Base-by-base conservation (phyloP, 2,888 invertebrate species). In the Coelopa pilipes region DNA sequence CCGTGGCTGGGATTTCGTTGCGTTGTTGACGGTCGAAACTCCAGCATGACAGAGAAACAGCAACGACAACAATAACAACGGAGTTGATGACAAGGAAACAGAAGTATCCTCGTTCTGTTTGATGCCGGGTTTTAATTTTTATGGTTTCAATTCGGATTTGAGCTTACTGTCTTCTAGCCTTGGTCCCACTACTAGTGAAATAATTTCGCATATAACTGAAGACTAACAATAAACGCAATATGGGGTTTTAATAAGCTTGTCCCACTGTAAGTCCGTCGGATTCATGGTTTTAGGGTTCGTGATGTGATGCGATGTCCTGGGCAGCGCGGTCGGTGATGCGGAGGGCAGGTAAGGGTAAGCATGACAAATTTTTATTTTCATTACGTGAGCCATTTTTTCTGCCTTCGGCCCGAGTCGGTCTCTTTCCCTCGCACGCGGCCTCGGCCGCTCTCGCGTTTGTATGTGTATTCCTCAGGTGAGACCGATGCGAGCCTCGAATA, bases 331-430 rank as follows among this genome's bases (percentile, higher is more conserved):
- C 7, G 2, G 34, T 34, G 34, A 34, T 34, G 34, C 34, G 34
- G 34, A 34, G 34, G 34, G 46, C 34, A 55, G 15, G 46, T 12
- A 47, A 15, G 34, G 68, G 55, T 57, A 46, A 63, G 69, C 55
- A 63, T 69, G 65, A 73, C 69, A 69, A 73, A 69, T 62, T 73
- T 73, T 73, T 73, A 69, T 57, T 63, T 70, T 45, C 46, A 17
- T 24, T 70, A 69, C 63, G 73, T 65, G 65, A 45, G 19, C 68
- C 21, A 45, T 34, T 62, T 49, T 55, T 46, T 62, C 34, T 24
- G 13, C 10, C n/a, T 17, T 19, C 21, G 17, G 12, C 24, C 62
- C 73, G 75, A 74, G 76, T 78, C 79, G 75, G 75, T 74, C 73
- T 75, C 66, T 72, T 74, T 75, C 70, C 73, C 49, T 78, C 17